Evolutionary conservation across 2,888 invertebrate genomes (phyloP).

Genomic region (Pocota personata): DNA sequence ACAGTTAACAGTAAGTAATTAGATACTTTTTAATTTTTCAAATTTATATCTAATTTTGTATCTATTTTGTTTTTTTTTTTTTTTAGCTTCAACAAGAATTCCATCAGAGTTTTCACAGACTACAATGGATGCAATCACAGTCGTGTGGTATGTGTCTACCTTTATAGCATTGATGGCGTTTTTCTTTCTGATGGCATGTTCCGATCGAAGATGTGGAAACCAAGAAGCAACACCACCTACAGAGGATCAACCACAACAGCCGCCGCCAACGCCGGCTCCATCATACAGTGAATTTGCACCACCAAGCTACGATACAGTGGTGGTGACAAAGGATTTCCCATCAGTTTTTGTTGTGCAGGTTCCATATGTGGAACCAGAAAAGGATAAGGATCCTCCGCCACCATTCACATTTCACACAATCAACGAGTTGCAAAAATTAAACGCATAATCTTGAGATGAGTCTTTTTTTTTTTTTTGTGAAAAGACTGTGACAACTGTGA

Average conservation of each 20-base stretch:
- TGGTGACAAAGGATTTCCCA: constrained; percentile 79
- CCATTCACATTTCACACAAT: constrained; percentile 78
- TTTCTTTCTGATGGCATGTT: constrained; percentile 82
- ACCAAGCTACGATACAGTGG: constrained; percentile 81
- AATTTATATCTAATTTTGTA: background rate
- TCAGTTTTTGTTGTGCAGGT: constrained; percentile 81
- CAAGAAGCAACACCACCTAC: background rate
- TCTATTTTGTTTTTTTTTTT: too few species aligned
- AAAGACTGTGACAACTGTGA: constrained; percentile 48
- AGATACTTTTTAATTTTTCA: background rate
- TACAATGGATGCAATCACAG: constrained; percentile 82
- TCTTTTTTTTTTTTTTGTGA: constrained; percentile 25
- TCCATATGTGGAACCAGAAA: constrained; percentile 51
- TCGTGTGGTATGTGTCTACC: constrained; percentile 82
- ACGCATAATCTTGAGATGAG: constrained; percentile 31
- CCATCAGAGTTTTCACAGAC: constrained; percentile 79
- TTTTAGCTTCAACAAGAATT: constrained; percentile 34
- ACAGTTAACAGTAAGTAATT: constrained; percentile 49
- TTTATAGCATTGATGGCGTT: constrained; percentile 81
- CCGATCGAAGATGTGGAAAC: constrained; percentile 79
- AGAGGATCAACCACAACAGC: constrained; percentile 51
- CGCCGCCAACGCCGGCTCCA: constrained; percentile 80
- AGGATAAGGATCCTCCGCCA: constrained; percentile 70
- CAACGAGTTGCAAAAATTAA: constrained; percentile 79
- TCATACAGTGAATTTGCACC: constrained; percentile 82